Evolutionary conservation across 2,797 vertebrate genomes (phyloP).

Genomic region (Muraenolepis orangiensis): DNA sequence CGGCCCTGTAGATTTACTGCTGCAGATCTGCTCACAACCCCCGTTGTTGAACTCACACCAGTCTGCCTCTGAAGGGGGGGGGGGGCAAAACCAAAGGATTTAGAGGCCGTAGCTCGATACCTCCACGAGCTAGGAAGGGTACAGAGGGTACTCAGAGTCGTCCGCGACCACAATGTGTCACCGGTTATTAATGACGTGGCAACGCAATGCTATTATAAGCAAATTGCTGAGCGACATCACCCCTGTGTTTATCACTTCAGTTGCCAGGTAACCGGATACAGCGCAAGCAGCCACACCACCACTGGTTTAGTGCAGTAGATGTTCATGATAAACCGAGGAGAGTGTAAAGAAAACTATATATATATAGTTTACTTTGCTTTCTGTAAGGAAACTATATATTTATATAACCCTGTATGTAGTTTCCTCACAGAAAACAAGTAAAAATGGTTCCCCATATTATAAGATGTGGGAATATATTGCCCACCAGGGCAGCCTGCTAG

Average conservation of each 20-base stretch:
- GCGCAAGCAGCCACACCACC: neutral
- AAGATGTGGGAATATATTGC: neutral
- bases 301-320: neutral
- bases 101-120: neutral
- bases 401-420: too few species aligned
- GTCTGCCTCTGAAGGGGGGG: conserved; percentile 84
- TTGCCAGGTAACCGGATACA: neutral
- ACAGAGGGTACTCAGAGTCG: neutral
- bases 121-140: neutral
- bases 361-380: too few species aligned
- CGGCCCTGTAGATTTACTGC: conserved; percentile 78
- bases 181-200: neutral
- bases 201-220: neutral
- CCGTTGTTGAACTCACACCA: conserved; percentile 92
- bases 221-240: neutral
- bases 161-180: neutral
- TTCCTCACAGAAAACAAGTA: too few species aligned
- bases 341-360: neutral
- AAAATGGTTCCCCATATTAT: neutral
- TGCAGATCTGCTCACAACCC: conserved; percentile 96
- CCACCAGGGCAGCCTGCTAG: neutral
- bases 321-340: neutral
- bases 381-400: neutral
- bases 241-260: neutral
- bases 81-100: neutral